phyloP scores from a whole-genome alignment of 2,888 invertebrate species.

The Venustoraphidia nigricollis region DNA sequence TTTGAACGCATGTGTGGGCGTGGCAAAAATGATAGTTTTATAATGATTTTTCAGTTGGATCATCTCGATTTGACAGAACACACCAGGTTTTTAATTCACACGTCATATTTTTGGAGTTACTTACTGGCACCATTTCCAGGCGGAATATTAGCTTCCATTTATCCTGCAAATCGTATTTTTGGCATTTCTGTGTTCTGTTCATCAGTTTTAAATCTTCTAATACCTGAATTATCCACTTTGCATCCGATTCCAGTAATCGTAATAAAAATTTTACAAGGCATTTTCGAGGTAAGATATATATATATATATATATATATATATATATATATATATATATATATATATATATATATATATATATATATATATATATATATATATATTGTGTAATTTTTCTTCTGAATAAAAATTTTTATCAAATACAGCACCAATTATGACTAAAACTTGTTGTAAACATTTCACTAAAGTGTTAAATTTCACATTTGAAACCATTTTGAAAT shows the following conservation, averaged over 20 bases:
- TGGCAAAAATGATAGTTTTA: conserved; percentile 37
- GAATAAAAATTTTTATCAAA: too few relatives aligned
- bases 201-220: conserved; percentile 80
- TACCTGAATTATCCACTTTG: conserved; percentile 77
- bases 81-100: conserved; percentile 75
- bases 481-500: too few relatives aligned
- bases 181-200: conserved; percentile 88
- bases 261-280: conserved; percentile 84
- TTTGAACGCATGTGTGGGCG: conserved; percentile 45
- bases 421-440: too few relatives aligned
- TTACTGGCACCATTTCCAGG: conserved; percentile 97
- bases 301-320: too few relatives aligned
- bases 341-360: too few relatives aligned
- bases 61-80: conserved; percentile 71
- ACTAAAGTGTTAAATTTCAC: too few relatives aligned
- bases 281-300: conserved; percentile 77
- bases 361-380: too few relatives aligned
- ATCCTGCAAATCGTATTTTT: conserved; percentile 94
- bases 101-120: conserved; percentile 97
- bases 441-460: too few relatives aligned
- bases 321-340: too few relatives aligned
- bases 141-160: conserved; percentile 91
- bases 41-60: too few relatives aligned
- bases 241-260: conserved; percentile 69
- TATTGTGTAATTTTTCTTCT: too few relatives aligned